Evolutionary conservation across 2,113 vertebrate species (phyloP).

Genomic region (Catagonus wagneri): DNA sequence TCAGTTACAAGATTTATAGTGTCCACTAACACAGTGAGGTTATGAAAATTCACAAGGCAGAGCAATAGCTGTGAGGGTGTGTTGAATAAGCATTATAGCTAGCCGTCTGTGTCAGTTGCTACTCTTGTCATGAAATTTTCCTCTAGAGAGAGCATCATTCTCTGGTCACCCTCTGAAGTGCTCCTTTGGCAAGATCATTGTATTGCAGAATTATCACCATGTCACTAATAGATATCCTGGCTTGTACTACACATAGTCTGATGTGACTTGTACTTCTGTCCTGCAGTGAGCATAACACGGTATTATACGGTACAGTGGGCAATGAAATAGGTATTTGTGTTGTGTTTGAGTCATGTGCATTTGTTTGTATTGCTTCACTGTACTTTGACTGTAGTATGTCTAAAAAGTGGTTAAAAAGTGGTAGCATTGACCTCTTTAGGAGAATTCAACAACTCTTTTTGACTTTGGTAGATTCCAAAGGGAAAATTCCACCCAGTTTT

Average conservation of each 20-base stretch:
- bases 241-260: neutral
- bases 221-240: neutral
- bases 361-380: constrained; percentile 25
- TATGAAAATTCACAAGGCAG: constrained; percentile 27
- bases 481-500: constrained; percentile 18
- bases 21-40: neutral
- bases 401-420: neutral
- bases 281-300: neutral
- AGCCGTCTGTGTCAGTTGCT: neutral
- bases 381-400: constrained; percentile 48
- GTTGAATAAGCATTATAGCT: constrained; percentile 10
- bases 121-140: neutral
- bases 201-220: neutral
- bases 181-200: neutral
- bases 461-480: constrained; percentile 29
- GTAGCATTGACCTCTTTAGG: constrained; percentile 13
- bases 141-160: neutral
- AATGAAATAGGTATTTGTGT: constrained; percentile 17
- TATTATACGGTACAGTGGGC: neutral
- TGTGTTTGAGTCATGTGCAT: constrained; percentile 2
- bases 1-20: neutral
- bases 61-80: neutral
- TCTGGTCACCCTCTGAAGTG: neutral
- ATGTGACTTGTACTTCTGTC: neutral
- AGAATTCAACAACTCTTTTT: constrained; percentile 3